A percentile compares a stretch with the other conserved stretches of the same genome.
Evolutionary conservation across 2,888 invertebrate species (phyloP).

Genomic region (Fabriciana adippe): DNA sequence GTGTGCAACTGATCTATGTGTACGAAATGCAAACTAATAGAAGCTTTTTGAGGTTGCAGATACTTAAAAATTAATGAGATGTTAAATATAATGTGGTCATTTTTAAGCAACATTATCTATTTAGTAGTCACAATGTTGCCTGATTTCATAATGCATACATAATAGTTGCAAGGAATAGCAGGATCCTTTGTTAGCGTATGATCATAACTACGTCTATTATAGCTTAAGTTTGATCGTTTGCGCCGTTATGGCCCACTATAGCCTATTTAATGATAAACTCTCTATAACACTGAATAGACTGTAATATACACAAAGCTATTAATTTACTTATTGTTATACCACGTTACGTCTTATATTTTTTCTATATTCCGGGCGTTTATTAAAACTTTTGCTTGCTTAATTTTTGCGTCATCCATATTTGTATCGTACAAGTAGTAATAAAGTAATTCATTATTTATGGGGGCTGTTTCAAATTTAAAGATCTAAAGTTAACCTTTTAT

Average conservation of each 20-base stretch:
- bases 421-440: too few species aligned
- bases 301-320: conserved; percentile 26
- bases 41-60: too few species aligned
- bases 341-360: conserved; percentile 6
- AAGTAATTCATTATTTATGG: too few species aligned
- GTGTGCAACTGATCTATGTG: too few species aligned
- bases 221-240: conserved; percentile 60
- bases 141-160: conserved; percentile 10
- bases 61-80: too few species aligned
- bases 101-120: too few species aligned
- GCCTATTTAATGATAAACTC: conserved; percentile 57
- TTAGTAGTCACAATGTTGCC: neutral
- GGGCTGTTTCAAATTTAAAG: too few species aligned
- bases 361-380: neutral
- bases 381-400: too few species aligned
- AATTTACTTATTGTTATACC: conserved; percentile 15
- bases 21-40: too few species aligned
- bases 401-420: too few species aligned
- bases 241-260: conserved; percentile 43
- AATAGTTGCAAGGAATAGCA: conserved; percentile 9
- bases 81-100: too few species aligned
- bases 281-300: conserved; percentile 51
- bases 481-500: too few species aligned
- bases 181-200: conserved; percentile 19
- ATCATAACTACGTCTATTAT: conserved; percentile 49